Conservation (phyloP, 2,113 vertebrate genomes). For the Anas platyrhynchos region DNA sequence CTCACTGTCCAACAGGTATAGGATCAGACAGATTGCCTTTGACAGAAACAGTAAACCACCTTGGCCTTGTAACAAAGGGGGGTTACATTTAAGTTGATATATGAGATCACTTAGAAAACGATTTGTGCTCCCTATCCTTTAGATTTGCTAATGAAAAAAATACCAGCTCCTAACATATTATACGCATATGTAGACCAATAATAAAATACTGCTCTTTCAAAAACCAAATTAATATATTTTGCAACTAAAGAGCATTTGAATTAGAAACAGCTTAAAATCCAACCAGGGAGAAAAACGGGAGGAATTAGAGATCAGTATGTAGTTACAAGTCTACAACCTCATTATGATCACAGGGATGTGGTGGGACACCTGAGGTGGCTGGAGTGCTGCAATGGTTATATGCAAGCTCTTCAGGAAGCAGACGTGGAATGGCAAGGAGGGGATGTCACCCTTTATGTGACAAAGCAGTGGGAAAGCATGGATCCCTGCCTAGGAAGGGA, state of each 20-base stretch:
- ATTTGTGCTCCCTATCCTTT: not conserved
- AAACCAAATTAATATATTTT: not conserved
- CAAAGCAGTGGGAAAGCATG: not conserved
- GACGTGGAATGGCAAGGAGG: not conserved
- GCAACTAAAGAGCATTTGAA: not conserved
- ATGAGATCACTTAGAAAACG: not conserved
- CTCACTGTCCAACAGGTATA: not conserved
- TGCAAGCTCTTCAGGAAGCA: not conserved
- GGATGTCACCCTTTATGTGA: not conserved
- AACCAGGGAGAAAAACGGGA: not conserved
- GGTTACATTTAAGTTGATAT: not conserved
- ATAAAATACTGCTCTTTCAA: not conserved
- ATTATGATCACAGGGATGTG: not conserved
- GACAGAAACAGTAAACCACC: not conserved
- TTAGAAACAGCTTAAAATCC: not conserved
- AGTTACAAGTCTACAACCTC: not conserved
- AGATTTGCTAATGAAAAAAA: not conserved
- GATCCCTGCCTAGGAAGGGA: not conserved
- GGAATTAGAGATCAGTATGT: not conserved
- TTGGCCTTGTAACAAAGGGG: not conserved
- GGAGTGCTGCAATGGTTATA: not conserved
- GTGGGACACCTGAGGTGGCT: not conserved
- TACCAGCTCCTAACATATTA: not conserved
- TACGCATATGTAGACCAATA: not conserved
- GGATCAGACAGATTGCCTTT: not conserved